A percentile compares a stretch with the other conserved stretches of the same genome.
These are phyloP conservation scores for Drosophila rufa DNA, from an alignment of 1,140 invertebrate species.

Conservation along the genomic window DNA sequence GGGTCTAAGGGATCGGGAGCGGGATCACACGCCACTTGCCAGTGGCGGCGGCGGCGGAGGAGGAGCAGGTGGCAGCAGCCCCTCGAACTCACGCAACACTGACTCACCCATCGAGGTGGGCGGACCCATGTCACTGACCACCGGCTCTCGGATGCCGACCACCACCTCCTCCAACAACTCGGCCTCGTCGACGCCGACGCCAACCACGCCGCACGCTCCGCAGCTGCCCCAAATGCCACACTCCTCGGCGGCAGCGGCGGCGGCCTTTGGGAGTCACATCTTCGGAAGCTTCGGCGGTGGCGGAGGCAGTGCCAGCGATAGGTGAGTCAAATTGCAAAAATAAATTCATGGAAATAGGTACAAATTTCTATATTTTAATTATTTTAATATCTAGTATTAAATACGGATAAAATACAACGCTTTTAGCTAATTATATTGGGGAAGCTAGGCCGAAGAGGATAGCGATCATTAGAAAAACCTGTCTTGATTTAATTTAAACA, in stretches of 20 bases:
- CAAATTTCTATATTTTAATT: no score
- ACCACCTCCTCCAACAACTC: conserved; percentile 70
- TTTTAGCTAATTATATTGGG: no score
- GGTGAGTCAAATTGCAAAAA: conserved; percentile 47
- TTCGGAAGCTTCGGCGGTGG: conserved; percentile 76
- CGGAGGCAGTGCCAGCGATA: conserved; percentile 54
- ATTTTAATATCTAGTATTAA: no score
- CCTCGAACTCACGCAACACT: conserved; percentile 80
- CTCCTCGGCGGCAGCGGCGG: conserved; percentile 63
- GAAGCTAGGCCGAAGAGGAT: no score
- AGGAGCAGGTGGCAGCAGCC: conserved; percentile 54
- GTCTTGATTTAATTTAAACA: no score
- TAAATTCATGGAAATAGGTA: no score
- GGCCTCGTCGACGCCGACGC: conserved; percentile 69
- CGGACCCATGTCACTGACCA: conserved; percentile 83
- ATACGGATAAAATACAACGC: no score
- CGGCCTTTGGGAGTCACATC: conserved; percentile 78
- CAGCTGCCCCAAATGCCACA: conserved; percentile 67
- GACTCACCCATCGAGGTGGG: conserved; percentile 85
- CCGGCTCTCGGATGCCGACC: conserved; percentile 57
- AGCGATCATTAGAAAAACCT: no score
- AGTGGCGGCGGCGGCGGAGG: conserved; percentile 10
- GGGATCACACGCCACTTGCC: conserved; percentile 67
- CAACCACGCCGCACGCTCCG: conserved; percentile 64
- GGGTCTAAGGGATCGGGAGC: conserved; percentile 70